phyloP scores from a whole-genome alignment of 2,113 vertebrate genomes.

The Zosterops lateralis region DNA sequence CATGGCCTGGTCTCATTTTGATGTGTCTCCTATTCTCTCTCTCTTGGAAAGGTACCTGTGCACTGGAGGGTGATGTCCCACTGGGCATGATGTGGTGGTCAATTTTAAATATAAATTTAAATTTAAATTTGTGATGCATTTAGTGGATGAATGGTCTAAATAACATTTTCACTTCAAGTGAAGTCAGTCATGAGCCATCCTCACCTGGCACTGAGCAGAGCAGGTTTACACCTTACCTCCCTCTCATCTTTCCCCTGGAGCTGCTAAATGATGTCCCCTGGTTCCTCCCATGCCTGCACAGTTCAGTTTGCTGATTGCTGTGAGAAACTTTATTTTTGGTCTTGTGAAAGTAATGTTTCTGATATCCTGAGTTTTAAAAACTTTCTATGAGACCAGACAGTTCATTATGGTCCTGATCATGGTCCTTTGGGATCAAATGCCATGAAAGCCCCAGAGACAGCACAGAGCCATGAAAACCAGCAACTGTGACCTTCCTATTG shows the following conservation, averaged over 20 bases:
- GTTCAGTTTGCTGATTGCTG: background rate
- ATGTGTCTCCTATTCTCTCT: background rate
- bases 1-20: background rate
- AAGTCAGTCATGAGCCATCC: background rate
- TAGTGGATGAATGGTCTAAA: background rate
- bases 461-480: background rate
- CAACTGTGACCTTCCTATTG: background rate
- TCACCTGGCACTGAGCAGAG: background rate
- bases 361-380: background rate
- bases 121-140: background rate
- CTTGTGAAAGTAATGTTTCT: background rate
- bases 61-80: background rate
- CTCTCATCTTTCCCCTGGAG: background rate
- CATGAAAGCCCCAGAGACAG: background rate
- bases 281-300: background rate
- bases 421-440: background rate
- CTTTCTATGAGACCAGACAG: background rate
- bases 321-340: background rate
- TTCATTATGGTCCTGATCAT: background rate
- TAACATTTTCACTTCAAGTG: background rate
- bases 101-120: background rate
- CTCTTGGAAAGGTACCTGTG: background rate
- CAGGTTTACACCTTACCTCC: background rate
- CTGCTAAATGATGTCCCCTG: background rate
- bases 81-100: background rate